phyloP scores from a whole-genome alignment of 1,140 invertebrate genomes.

The Drosophila hydei region DNA sequence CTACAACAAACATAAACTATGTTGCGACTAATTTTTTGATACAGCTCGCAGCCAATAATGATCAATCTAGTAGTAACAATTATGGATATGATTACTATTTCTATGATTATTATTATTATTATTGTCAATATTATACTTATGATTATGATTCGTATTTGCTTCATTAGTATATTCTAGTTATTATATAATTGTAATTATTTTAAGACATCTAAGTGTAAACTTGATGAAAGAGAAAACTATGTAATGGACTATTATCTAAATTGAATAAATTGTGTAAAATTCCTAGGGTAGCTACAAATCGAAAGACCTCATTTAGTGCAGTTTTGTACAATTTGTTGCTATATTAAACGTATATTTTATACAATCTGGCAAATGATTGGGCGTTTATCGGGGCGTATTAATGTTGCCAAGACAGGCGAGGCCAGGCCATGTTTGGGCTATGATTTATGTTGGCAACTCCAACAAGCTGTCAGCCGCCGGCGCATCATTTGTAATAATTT shows the following conservation, averaged over 20 bases:
- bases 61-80: not conserved
- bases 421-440: constrained; percentile 17
- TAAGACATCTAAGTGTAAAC: no score
- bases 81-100: not conserved
- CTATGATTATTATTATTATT: not conserved
- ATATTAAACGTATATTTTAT: constrained; percentile 16
- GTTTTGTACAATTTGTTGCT: not conserved
- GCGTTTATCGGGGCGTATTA: constrained; percentile 72
- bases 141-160: no score
- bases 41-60: not conserved
- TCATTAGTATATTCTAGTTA: no score
- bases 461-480: constrained; percentile 53
- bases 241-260: not conserved
- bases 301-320: not conserved
- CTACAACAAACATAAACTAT: constrained; percentile 46
- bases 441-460: constrained; percentile 63
- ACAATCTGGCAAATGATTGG: constrained; percentile 60
- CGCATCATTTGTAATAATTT: constrained; percentile 79
- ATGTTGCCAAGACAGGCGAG: constrained; percentile 26
- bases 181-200: no score
- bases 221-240: no score
- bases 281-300: not conserved
- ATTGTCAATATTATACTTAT: not conserved
- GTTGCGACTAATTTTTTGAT: not conserved
- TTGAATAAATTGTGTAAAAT: no score